Conservation (phyloP, 2,113 vertebrate genomes). For the Theropithecus gelada region DNA sequence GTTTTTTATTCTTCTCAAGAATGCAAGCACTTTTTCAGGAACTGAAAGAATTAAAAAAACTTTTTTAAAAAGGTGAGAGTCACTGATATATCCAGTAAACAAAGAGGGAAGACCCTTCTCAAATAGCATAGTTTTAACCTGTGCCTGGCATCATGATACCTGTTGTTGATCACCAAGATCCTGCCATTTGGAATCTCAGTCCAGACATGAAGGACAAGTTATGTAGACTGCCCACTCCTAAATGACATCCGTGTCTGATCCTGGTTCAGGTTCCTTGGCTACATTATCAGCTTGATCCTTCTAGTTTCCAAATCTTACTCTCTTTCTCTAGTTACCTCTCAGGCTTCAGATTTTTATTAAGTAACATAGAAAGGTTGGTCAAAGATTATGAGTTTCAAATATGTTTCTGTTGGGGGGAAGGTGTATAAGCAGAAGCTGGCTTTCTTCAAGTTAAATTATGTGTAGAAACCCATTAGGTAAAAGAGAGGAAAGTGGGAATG, state of each 20-base stretch:
- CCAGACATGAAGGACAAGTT: neutral
- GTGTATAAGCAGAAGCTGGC: neutral
- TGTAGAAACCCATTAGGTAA: neutral
- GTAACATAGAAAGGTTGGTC: neutral
- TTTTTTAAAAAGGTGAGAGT: neutral
- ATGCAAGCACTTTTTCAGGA: neutral
- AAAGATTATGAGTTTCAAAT: neutral
- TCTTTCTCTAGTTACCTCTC: neutral
- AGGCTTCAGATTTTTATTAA: neutral
- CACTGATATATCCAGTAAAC: neutral
- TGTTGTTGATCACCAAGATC: neutral
- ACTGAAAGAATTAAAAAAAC: neutral
- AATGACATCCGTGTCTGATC: neutral
- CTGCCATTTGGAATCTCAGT: neutral
- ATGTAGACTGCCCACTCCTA: fast-evolving
- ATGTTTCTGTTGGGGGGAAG: neutral
- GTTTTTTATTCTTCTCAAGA: neutral
- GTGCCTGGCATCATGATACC: fast-evolving
- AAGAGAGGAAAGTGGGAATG: neutral
- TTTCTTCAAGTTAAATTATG: neutral
- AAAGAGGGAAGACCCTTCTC: neutral
- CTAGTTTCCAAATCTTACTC: neutral
- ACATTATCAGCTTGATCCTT: neutral
- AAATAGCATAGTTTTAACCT: neutral
- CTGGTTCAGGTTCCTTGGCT: neutral